These are phyloP conservation scores for Ceratina japonica DNA, from an alignment of 1,140 invertebrate genomes.

Conservation along the genomic window DNA sequence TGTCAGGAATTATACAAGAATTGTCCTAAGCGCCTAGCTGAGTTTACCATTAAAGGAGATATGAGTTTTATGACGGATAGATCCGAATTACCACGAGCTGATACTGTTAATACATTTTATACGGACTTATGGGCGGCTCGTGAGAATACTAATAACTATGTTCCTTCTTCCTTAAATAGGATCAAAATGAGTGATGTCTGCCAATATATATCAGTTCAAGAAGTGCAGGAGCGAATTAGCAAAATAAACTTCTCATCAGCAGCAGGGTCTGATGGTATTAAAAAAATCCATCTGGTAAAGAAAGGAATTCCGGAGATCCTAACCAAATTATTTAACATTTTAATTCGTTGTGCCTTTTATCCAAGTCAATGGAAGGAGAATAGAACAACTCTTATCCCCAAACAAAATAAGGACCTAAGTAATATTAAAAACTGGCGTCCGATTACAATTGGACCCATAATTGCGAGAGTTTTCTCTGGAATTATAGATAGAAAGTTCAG, in stretches of 20 bases:
- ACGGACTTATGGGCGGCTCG: background rate
- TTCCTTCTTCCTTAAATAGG: background rate
- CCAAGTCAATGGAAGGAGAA: background rate
- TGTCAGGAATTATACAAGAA: background rate
- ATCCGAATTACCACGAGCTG: background rate
- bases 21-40: background rate
- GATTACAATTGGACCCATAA: background rate
- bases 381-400: conserved; percentile 11
- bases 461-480: background rate
- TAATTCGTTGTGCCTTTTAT: background rate
- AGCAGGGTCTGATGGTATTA: background rate
- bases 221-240: background rate
- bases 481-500: background rate
- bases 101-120: background rate
- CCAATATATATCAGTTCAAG: background rate
- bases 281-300: background rate
- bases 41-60: background rate
- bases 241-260: background rate
- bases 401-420: background rate
- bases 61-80: background rate
- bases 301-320: background rate
- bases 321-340: background rate
- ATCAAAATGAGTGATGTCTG: background rate
- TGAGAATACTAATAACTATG: no score
- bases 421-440: conserved; percentile 6